Base-by-base conservation (phyloP, 2,113 vertebrate species). In the Callopanchax toddi region DNA sequence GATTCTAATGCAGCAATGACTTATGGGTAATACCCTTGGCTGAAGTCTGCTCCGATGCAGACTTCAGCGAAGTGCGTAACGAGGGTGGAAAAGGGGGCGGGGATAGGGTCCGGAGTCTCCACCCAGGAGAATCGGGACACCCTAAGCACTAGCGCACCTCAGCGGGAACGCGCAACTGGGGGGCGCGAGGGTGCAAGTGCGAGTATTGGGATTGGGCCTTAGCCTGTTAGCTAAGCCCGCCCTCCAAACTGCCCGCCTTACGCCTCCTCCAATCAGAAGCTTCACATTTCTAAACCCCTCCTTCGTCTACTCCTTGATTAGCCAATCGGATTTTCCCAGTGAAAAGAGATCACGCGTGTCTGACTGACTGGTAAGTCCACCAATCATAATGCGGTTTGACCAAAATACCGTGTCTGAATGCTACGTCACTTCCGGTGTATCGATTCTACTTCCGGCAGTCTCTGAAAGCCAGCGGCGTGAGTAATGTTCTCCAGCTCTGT, bases 401-500 rank as follows among this genome's bases (percentile, higher is more conserved):
- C 2, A 20, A 44, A 67, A n/a, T n/a, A n/a, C n/a, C n/a, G n/a
- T n/a, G n/a, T n/a, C 4, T 6, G 88, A 88, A 59, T 78, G n/a
- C 74, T 36, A 12, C 11, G 13, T 8, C 3, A 0, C 12, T 1
- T 67, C 65, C 76, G 48, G 18, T 12, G 12, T 18, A 17, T 71
- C 61, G 37, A n/a, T n/a, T n/a, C n/a, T 26, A 74, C 79, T 83
- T 88, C 85, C 85, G 77, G 73, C 56, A 71, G 81, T 84, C 87
- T n/a, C 79, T 87, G 86, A 70, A 83, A 69, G 69, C 45, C 21
- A 76, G n/a, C 86, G 87, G 82, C 87, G 90, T 91, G 90, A 91
- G 90, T 89, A 67, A 2, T 29, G 2, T 22, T 12, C 18, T 9
- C 50, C 67, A 45, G 37, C 70, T 16, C 17, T 50, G 11, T 53